A percentile compares a stretch with the other conserved stretches of the same genome.
phyloP scores from a whole-genome alignment of 2,797 vertebrate species.

The Mus spretus region DNA sequence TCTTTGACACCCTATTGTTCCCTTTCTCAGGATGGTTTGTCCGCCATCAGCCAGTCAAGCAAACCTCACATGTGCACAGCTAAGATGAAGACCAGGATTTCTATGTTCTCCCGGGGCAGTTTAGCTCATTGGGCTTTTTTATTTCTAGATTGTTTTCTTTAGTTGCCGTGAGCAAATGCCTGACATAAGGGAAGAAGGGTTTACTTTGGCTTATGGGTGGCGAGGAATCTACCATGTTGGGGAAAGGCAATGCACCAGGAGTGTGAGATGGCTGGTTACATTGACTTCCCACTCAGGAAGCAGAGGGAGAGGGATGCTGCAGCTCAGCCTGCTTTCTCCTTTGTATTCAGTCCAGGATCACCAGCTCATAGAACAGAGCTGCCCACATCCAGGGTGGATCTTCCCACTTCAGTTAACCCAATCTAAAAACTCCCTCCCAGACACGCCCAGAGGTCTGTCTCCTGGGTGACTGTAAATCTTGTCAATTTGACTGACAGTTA shows the following conservation, averaged over 20 bases:
- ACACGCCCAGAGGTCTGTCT: neutral
- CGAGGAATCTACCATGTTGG: neutral
- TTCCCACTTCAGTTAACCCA: neutral
- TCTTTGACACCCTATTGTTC: fast-evolving
- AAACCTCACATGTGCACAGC: neutral
- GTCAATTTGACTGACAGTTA: neutral
- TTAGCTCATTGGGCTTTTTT: neutral
- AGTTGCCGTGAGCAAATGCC: neutral
- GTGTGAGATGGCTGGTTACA: neutral
- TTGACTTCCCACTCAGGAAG: neutral
- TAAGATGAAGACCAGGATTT: neutral
- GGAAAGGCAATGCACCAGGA: neutral
- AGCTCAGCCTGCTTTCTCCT: neutral
- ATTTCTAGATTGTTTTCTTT: neutral
- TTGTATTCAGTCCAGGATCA: neutral
- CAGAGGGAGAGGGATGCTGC: neutral
- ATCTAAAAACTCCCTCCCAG: neutral
- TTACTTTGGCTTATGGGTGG: neutral
- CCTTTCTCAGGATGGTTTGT: neutral
- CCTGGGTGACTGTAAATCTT: neutral
- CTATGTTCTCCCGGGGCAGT: neutral
- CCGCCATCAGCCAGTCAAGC: neutral
- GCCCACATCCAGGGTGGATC: neutral
- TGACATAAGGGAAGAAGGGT: neutral
- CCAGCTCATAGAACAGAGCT: neutral